phyloP scores from a whole-genome alignment of 1,140 invertebrate species.

The Metopolophium dirhodum region DNA sequence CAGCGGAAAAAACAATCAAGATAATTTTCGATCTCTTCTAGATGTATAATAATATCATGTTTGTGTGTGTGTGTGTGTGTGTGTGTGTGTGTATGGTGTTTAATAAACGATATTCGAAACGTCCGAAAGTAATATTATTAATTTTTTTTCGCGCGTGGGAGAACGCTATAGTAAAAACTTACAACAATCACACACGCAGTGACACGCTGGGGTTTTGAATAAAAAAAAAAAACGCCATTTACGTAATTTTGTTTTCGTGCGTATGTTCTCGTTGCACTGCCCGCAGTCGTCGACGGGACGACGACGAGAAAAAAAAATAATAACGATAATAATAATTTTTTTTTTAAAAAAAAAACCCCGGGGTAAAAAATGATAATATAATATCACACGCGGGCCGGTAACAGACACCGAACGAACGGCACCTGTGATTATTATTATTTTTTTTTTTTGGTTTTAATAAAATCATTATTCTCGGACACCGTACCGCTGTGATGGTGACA shows the following conservation, averaged over 20 bases:
- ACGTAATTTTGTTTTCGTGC: conserved; percentile 18
- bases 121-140: not conserved
- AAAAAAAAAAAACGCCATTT: conserved; percentile 25
- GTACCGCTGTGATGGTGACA: not conserved
- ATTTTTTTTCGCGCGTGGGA: not conserved
- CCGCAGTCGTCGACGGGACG: not conserved
- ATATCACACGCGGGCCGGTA: not conserved
- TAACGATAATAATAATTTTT: not conserved
- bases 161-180: conserved; percentile 9
- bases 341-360: not conserved
- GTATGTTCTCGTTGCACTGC: not conserved
- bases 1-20: not conserved
- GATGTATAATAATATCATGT: not conserved
- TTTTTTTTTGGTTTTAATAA: not conserved
- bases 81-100: not conserved
- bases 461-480: not conserved
- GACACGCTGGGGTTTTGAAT: not conserved
- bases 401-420: not conserved
- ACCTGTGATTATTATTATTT: not conserved
- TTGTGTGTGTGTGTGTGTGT: not conserved
- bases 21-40: not conserved
- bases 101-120: not conserved
- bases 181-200: not conserved
- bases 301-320: not conserved
- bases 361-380: not conserved